Evolutionary conservation across 2,113 vertebrate genomes (phyloP).

Genomic region (Climacteris rufus): DNA sequence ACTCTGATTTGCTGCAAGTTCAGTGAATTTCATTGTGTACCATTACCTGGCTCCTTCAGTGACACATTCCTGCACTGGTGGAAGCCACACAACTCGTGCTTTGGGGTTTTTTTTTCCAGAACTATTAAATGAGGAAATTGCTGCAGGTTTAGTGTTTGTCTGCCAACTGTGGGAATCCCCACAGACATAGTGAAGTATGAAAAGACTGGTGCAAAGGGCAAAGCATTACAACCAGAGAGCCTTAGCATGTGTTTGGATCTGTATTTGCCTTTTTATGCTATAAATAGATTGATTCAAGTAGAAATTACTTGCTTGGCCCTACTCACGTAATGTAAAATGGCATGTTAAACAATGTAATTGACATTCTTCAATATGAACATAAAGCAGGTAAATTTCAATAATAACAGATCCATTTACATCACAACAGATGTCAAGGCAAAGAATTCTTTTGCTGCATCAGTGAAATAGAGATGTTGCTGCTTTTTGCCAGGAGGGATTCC

Average conservation of each 20-base stretch:
- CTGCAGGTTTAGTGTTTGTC: not conserved
- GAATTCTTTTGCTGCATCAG: not conserved
- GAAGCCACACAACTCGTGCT: not conserved
- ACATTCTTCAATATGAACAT: not conserved
- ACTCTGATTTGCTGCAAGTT: not conserved
- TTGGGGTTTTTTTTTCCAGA: not conserved
- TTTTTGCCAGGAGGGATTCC: not conserved
- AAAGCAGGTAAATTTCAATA: not conserved
- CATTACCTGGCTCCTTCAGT: not conserved
- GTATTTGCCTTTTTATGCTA: not conserved
- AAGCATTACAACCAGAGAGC: not conserved
- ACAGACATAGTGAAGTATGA: not conserved
- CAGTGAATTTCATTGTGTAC: not conserved
- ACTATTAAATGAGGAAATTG: not conserved
- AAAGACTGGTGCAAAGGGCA: not conserved
- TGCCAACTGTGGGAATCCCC: not conserved
- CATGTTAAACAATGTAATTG: not conserved
- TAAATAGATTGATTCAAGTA: not conserved
- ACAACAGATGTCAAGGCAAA: not conserved
- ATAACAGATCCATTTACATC: not conserved
- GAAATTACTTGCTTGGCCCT: not conserved
- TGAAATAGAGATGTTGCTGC: not conserved
- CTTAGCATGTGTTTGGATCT: not conserved
- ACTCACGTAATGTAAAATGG: not conserved
- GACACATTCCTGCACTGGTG: not conserved